These are phyloP conservation scores for Ceyx melanurus DNA, from an alignment of 2,113 vertebrate species.

Conservation along the genomic window DNA sequence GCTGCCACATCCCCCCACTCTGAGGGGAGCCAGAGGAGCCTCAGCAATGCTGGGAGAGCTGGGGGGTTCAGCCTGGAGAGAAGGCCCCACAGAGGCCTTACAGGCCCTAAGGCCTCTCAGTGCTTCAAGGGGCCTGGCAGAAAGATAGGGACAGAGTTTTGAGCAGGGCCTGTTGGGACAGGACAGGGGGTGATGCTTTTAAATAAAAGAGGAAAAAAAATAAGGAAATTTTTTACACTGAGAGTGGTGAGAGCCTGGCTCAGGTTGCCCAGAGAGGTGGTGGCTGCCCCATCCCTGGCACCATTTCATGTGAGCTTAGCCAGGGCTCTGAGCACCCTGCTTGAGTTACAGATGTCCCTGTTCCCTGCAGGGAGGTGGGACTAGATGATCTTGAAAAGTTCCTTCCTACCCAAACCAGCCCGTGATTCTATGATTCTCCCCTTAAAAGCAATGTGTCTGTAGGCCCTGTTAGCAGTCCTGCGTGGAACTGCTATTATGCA, in stretches of 20 bases:
- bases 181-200: neutral
- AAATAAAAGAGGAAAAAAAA: neutral
- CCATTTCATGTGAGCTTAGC: too few relatives aligned
- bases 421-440: neutral
- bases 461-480: neutral
- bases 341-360: too few relatives aligned
- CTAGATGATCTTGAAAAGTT: too few relatives aligned
- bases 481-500: fast-evolving
- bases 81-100: neutral
- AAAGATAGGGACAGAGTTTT: neutral
- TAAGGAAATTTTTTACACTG: neutral
- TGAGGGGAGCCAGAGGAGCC: neutral
- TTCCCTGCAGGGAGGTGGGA: too few relatives aligned
- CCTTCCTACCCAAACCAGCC: too few relatives aligned
- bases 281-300: too few relatives aligned
- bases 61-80: neutral
- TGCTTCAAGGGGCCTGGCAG: neutral
- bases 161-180: neutral
- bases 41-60: neutral
- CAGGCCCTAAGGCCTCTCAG: neutral
- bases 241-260: too few relatives aligned
- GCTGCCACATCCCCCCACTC: neutral
- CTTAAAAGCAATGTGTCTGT: fast-evolving
- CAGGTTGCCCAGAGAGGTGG: too few relatives aligned
- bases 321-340: too few relatives aligned